phyloP scores from a whole-genome alignment of 1,140 invertebrate species.

The Scaptomyza pallida region DNA sequence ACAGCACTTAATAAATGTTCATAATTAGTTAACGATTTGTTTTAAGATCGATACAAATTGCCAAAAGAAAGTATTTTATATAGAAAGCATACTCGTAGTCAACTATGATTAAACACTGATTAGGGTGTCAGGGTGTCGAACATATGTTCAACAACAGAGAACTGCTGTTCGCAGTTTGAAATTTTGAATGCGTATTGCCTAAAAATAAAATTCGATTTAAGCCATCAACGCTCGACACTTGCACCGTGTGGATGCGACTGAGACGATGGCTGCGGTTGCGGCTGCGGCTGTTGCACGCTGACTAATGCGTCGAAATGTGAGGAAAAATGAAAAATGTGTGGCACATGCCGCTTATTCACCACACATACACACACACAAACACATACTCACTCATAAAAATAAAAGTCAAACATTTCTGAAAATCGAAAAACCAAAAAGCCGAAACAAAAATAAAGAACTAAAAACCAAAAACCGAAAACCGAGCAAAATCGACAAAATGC shows the following conservation, averaged over 20 bases:
- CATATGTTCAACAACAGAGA: constrained; percentile 19
- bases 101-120: too few relatives aligned
- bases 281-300: constrained; percentile 50
- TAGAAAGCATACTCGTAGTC: too few relatives aligned
- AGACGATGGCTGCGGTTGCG: neutral
- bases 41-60: too few relatives aligned
- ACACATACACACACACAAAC: constrained; percentile 2
- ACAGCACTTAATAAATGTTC: neutral
- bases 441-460: constrained; percentile 13
- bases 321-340: constrained; percentile 66
- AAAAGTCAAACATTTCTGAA: constrained; percentile 16
- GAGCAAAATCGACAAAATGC: constrained; percentile 56
- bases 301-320: constrained; percentile 69
- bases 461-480: constrained; percentile 35
- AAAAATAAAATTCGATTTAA: constrained; percentile 36
- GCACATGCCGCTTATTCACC: constrained; percentile 58
- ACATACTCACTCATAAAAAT: constrained; percentile 37
- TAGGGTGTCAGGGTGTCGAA: constrained; percentile 4
- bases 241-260: constrained; percentile 30
- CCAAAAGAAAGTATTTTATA: too few relatives aligned
- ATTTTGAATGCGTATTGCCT: constrained; percentile 12
- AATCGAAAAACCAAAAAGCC: constrained; percentile 22
- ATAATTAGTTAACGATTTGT: too few relatives aligned
- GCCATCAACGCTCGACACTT: constrained; percentile 52
- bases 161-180: constrained; percentile 16